A percentile compares a stretch with the other conserved stretches of the same genome.
phyloP scores from a whole-genome alignment of 2,888 invertebrate species.

The Tuta absoluta region DNA sequence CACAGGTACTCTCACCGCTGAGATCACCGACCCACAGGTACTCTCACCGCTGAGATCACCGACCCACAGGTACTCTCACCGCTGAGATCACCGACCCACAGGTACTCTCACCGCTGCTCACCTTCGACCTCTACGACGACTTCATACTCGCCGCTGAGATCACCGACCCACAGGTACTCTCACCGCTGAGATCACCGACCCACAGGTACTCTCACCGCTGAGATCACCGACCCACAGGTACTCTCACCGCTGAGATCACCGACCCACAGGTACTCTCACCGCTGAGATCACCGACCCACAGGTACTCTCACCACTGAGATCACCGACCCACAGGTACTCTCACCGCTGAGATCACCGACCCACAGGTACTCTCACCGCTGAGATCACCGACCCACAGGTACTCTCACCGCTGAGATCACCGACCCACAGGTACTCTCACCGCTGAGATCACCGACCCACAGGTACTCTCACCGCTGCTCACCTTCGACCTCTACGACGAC shows the following conservation, averaged over 20 bases:
- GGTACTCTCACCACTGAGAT: slow-evolving; percentile 94
- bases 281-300: slow-evolving; percentile 91
- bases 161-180: no score
- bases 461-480: slow-evolving; percentile 94
- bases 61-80: no score
- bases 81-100: slow-evolving; percentile 91
- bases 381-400: no score
- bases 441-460: slow-evolving; percentile 91
- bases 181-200: slow-evolving; percentile 91
- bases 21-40: no score
- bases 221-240: no score
- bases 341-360: slow-evolving; percentile 91
- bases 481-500: slow-evolving; percentile 96
- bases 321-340: no score
- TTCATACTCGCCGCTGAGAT: slow-evolving; percentile 94
- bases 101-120: slow-evolving; percentile 94
- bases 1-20: slow-evolving; percentile 93
- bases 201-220: slow-evolving; percentile 93
- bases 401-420: slow-evolving; percentile 91
- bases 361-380: slow-evolving; percentile 93
- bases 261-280: no score
- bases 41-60: slow-evolving; percentile 91
- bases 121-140: slow-evolving; percentile 96
- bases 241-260: slow-evolving; percentile 91
- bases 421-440: no score